These are phyloP conservation scores for Dasyprocta punctata DNA, from an alignment of 2,113 vertebrate species.

Conservation along the genomic window DNA sequence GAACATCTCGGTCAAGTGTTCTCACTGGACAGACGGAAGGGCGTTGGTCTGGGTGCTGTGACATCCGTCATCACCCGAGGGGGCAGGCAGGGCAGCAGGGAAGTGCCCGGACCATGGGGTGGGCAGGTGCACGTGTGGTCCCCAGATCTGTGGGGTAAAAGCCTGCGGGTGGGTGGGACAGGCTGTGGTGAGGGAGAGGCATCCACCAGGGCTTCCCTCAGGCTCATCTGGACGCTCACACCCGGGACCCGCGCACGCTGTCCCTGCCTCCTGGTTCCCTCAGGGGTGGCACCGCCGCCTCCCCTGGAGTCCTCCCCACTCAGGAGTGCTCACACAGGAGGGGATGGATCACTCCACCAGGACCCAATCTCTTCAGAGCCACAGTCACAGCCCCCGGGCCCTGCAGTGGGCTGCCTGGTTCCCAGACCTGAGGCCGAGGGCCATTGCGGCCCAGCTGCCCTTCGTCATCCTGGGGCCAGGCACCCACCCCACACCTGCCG, in stretches of 20 bases:
- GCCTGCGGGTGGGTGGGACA: neutral
- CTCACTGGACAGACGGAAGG: neutral
- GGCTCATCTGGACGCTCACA: neutral
- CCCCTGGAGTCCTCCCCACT: neutral
- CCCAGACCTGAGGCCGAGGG: no score
- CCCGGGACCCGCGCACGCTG: neutral
- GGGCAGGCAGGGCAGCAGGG: neutral
- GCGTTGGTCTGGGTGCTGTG: neutral
- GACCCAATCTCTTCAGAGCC: neutral
- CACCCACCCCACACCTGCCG: no score
- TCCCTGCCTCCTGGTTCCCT: neutral
- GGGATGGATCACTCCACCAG: no score
- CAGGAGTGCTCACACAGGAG: accelerated
- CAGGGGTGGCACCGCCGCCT: neutral
- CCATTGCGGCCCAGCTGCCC: neutral
- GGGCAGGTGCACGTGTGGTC: no score
- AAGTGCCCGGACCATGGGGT: accelerated
- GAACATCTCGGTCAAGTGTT: slow-evolving; percentile 5
- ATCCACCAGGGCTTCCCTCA: neutral
- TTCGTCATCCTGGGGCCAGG: neutral
- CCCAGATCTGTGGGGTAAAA: accelerated
- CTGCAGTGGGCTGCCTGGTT: accelerated
- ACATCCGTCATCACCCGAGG: neutral
- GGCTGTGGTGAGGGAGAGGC: neutral
- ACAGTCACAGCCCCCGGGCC: neutral